Base-by-base conservation (phyloP, 1,140 invertebrate genomes). In the Drosophila asahinai region DNA sequence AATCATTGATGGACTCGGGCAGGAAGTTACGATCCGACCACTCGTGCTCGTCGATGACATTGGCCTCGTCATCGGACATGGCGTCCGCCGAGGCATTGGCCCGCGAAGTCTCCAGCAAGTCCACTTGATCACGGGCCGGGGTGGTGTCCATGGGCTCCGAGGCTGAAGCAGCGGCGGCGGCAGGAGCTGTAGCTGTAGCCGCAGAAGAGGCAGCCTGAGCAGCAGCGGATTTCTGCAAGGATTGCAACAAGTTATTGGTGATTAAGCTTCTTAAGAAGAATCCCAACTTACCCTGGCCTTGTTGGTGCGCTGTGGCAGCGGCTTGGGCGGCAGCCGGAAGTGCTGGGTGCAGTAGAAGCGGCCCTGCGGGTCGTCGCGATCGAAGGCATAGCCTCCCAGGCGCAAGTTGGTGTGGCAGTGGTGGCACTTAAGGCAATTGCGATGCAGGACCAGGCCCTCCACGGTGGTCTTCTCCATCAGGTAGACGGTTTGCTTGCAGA, bases 21-120 rank as follows among this genome's bases (percentile, higher is more conserved):
- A 97, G 96, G 93, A 98, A 98, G 94, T 98, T 98, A 61, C 97
- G 95, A 80, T 98, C 97, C 1, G 97, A 98, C 97, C 97, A 98
- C 93, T 98, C 97, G 86, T 98, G 97, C 92, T 98, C 97, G 89
- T 98, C 97, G 92, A 98, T 97, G 30, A 93, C 91, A 14, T 96
- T 95, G 2, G 95, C 94, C 81, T 96, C 96, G 65, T 97, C 96
- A 52, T 95, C 94, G 94, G n/a, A 95, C 94, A 93, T 94, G 82
- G 92, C 95, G 81, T 92, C 95, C 27, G 93, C 75, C 3, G 84
- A 89, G 15, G 81, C 79, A 45, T 72, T 64, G 15, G 82, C 81
- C 27, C 80, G 72, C 19, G 84, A 95, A 70, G 95, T 94, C 92
- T 96, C 95, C 36, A 96, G 86, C 27, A 95, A 91, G 91, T 95